Percentiles rank a stretch among this genome's conserved stretches.
phyloP scores from a whole-genome alignment of 2,797 vertebrate genomes.

The Bradypodion pumilum region DNA sequence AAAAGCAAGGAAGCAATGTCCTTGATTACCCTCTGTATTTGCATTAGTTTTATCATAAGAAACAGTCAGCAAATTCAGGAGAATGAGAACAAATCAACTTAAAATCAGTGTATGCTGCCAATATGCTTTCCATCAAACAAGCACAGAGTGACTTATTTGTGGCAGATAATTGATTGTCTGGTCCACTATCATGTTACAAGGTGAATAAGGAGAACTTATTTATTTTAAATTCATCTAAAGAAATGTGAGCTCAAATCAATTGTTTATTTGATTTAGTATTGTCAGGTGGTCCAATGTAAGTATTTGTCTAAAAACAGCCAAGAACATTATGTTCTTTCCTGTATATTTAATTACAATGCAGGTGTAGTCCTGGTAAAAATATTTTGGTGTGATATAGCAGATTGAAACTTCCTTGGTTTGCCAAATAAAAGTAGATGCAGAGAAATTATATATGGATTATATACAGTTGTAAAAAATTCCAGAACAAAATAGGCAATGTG shows the following conservation, averaged over 20 bases:
- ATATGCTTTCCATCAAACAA: constrained; percentile 7
- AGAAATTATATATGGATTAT: neutral
- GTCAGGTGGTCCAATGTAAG: neutral
- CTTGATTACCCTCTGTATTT: neutral
- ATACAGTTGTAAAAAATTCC: too few relatives aligned
- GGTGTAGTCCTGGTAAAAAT: neutral
- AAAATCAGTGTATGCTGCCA: neutral
- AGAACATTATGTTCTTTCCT: neutral
- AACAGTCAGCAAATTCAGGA: neutral
- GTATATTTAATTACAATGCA: neutral
- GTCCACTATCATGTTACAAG: neutral
- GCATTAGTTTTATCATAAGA: neutral
- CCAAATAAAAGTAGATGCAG: neutral
- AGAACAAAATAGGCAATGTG: neutral
- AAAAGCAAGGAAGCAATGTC: neutral
- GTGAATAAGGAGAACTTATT: neutral
- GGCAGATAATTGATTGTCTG: neutral
- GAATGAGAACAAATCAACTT: neutral
- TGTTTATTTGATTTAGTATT: neutral
- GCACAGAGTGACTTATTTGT: neutral
- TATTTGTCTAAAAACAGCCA: neutral
- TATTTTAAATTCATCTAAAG: neutral
- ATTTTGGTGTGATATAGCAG: too few relatives aligned
- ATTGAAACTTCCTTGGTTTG: neutral
- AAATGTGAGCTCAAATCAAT: neutral